A percentile compares a stretch with the other conserved stretches of the same genome.
phyloP scores from a whole-genome alignment of 2,797 vertebrate species.

The Pseudopleuronectes americanus region DNA sequence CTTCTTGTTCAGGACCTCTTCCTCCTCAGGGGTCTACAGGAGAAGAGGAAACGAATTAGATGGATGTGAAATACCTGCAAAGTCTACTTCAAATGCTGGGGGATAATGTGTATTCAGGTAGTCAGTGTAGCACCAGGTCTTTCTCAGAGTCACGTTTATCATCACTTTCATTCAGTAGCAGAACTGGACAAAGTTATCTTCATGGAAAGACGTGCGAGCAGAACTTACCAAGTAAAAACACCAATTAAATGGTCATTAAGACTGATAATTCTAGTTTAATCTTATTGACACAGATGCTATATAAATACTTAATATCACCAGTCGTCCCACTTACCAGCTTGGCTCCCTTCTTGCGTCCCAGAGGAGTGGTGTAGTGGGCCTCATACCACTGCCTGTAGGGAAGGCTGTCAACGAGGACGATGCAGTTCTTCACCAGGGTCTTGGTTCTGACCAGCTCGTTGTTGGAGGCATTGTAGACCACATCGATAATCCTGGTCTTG shows the following conservation, averaged over 20 bases:
- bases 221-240: too few species aligned
- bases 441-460: slow-evolving; percentile 98
- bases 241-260: too few species aligned
- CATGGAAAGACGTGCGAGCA: slow-evolving; percentile 83
- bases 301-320: rapidly evolving
- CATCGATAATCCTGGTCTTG: slow-evolving; percentile 98
- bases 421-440: slow-evolving; percentile 98
- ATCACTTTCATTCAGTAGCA: slow-evolving; percentile 92
- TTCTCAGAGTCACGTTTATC: slow-evolving; percentile 87
- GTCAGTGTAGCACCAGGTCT: slow-evolving; percentile 58
- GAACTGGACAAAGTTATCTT: slow-evolving; percentile 93
- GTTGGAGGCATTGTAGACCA: slow-evolving; percentile 99
- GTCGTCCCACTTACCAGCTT: slow-evolving; percentile 87
- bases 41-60: neutral
- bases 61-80: neutral
- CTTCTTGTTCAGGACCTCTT: slow-evolving; percentile 97
- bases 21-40: slow-evolving; percentile 93
- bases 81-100: neutral
- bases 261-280: too few species aligned
- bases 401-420: slow-evolving; percentile 93
- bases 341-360: slow-evolving; percentile 98
- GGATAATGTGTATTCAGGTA: neutral
- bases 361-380: slow-evolving; percentile 93
- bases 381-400: slow-evolving; percentile 99
- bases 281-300: too few species aligned